Evolutionary conservation across 1,140 invertebrate genomes (phyloP).

Genomic region (Cotesia glomerata): DNA sequence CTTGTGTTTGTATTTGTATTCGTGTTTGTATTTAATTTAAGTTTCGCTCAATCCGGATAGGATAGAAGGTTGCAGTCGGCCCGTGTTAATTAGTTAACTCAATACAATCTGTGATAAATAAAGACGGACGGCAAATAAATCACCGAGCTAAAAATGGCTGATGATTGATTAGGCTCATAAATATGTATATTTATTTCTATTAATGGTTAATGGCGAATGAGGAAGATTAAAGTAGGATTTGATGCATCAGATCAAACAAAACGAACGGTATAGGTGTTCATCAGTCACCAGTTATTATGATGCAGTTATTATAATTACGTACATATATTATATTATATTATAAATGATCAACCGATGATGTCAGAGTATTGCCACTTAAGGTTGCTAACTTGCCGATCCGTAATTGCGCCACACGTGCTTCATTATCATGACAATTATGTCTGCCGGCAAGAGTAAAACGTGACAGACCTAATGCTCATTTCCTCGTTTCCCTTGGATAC

Average conservation of each 20-base stretch:
- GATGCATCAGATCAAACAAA: not conserved
- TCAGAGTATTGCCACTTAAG: slow-evolving; percentile 19
- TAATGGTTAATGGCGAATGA: not conserved
- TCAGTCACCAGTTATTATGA: not conserved
- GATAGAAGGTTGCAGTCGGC: not conserved
- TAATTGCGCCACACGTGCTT: slow-evolving; percentile 29
- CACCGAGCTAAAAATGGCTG: not conserved
- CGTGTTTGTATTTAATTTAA: too few relatives aligned
- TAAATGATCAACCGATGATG: slow-evolving; percentile 17
- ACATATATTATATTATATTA: too few relatives aligned
- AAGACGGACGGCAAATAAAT: too few relatives aligned
- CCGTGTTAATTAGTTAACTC: not conserved
- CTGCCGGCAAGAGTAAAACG: not conserved
- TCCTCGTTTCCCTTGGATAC: slow-evolving; percentile 21
- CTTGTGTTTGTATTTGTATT: too few relatives aligned
- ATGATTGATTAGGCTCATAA: not conserved
- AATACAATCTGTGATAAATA: not conserved
- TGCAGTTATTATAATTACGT: not conserved
- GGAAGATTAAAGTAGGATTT: not conserved
- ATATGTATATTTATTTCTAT: not conserved
- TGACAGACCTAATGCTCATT: slow-evolving; percentile 16
- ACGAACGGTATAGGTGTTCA: not conserved
- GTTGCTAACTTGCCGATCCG: slow-evolving; percentile 20
- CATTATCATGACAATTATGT: slow-evolving; percentile 29
- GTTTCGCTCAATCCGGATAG: too few relatives aligned